Conservation (phyloP, 1,140 invertebrate genomes). For the Brachionus koreanus region DNA sequence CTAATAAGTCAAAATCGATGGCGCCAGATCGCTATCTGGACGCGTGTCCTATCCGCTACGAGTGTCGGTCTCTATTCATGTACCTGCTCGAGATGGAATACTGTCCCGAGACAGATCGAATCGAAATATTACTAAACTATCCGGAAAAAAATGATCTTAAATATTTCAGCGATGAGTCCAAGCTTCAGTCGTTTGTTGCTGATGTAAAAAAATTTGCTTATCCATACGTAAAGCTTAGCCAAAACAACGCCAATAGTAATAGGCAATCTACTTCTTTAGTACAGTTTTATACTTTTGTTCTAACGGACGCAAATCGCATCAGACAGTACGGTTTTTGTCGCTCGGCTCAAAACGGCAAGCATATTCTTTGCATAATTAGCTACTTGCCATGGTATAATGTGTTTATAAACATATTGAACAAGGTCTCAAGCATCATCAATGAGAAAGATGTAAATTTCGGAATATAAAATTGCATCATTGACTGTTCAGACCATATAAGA, state of each 20-base stretch:
- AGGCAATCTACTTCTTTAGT: not conserved
- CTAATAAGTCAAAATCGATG: not conserved
- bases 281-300: slow-evolving; percentile 42
- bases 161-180: not conserved
- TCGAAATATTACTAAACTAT: slow-evolving; percentile 19
- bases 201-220: slow-evolving; percentile 43
- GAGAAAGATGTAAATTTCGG: slow-evolving; percentile 33
- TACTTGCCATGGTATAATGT: slow-evolving; percentile 43
- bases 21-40: slow-evolving; percentile 22
- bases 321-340: slow-evolving; percentile 37
- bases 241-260: not conserved
- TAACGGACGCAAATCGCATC: slow-evolving; percentile 29
- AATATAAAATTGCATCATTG: not conserved
- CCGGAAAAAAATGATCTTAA: slow-evolving; percentile 16
- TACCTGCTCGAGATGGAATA: slow-evolving; percentile 37
- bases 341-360: slow-evolving; percentile 23
- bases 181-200: not conserved
- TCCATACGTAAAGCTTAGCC: not conserved
- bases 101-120: not conserved
- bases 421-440: slow-evolving; percentile 26
- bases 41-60: slow-evolving; percentile 39
- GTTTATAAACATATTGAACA: slow-evolving; percentile 31
- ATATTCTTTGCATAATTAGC: slow-evolving; percentile 32
- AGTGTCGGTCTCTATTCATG: slow-evolving; percentile 9
- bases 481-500: not conserved